phyloP scores from a whole-genome alignment of 2,797 vertebrate species.

The Holocentrus rufus region DNA sequence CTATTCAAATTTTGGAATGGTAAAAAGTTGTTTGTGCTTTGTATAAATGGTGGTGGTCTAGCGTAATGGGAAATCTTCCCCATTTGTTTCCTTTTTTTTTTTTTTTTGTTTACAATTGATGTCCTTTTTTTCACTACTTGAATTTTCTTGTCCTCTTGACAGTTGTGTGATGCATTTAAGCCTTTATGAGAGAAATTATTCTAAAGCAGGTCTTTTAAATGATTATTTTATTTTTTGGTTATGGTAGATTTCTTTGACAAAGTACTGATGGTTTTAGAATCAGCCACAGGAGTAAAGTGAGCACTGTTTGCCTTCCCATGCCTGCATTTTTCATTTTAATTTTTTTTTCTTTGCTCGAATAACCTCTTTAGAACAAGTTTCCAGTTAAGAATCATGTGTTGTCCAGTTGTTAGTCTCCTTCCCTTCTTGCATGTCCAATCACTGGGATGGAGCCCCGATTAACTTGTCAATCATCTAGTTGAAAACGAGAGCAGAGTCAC shows the following conservation, averaged over 20 bases:
- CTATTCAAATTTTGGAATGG: conserved; percentile 74
- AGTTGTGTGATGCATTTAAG: conserved; percentile 74
- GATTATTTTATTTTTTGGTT: conserved; percentile 57
- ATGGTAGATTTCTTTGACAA: conserved; percentile 38
- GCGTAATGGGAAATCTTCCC: conserved; percentile 59
- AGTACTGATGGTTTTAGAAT: conserved; percentile 65
- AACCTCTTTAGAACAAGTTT: conserved; percentile 30
- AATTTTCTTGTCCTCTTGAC: conserved; percentile 70
- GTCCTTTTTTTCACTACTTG: conserved; percentile 77
- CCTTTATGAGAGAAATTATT: conserved; percentile 73
- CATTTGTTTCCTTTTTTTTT: conserved; percentile 39
- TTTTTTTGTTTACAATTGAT: conserved; percentile 63
- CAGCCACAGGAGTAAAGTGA: conserved; percentile 68
- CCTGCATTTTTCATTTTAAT: conserved; percentile 31
- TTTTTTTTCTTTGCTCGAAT: background rate
- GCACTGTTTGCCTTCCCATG: conserved; percentile 68
- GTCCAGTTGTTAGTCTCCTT: conserved; percentile 37
- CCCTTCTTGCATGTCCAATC: conserved; percentile 74
- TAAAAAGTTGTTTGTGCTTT: conserved; percentile 73
- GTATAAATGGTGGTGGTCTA: conserved; percentile 73
- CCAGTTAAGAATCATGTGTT: conserved; percentile 32
- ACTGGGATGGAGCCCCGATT: conserved; percentile 75
- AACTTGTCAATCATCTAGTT: conserved; percentile 73
- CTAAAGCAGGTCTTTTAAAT: conserved; percentile 74
- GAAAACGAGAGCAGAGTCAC: conserved; percentile 75